Base-by-base conservation (phyloP, 2,888 invertebrate species). In the Epirrhoe tristata region DNA sequence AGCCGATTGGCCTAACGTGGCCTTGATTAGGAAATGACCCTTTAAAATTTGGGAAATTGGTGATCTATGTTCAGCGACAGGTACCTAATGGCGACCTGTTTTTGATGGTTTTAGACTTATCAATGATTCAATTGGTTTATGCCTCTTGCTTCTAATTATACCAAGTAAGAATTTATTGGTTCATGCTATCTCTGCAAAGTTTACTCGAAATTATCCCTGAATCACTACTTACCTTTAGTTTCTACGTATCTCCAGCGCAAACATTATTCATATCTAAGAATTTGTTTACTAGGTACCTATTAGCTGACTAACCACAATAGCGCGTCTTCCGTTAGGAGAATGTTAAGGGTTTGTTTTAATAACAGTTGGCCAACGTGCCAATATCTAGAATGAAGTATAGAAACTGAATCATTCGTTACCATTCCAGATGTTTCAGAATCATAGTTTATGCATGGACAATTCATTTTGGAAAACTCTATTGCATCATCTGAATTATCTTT, bases 21-120 rank as follows among this genome's bases (percentile, higher is more conserved):
- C 67, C 66, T 70, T 66, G 57, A 68, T 68, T 70, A 36, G 71
- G 58, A 66, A 64, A 64, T 36, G 39, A 54, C 31, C 34, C 34
- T 34, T 31, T 48, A 16, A 14, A 5, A 10, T 34, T 57, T 7
- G 52, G 58, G 10, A 51, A 36, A 51, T 63, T 14, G 3, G 34
- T 32, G 39, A 43, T 43, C 14, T 7, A 16, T 32, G 31, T 43
- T n/a, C 50, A 36, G 12, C 24, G n/a, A n/a, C n/a, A n/a, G n/a
- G n/a, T n/a, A n/a, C n/a, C 50, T 50, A 34, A 58, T 36, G 24
- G 10, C 24, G 52, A 31, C 52, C 50, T 51, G 50, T 10, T 51
- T 51, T 17, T 5, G 17, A 17, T 16, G 24, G 1, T 50, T 50
- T 8, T 14, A 48, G 6, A 14, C 34, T 24, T 24, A 24, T 24